Conservation (phyloP, 2,797 vertebrate genomes). For the Enteromius mattozi region DNA sequence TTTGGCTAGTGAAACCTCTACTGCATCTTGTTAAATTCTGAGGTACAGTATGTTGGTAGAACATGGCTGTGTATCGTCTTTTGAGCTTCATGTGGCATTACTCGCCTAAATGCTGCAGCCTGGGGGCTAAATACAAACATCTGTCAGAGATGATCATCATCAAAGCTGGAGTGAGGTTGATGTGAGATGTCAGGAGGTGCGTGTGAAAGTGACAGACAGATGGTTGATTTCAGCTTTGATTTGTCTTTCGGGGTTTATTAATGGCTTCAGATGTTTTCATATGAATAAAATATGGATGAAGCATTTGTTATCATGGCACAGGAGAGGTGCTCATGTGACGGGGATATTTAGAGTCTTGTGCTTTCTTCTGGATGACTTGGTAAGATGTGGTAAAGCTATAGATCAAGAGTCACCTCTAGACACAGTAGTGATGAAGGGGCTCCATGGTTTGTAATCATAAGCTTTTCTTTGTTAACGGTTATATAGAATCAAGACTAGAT, state of each 20-base stretch:
- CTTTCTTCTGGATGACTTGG: not conserved
- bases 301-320: not conserved
- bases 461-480: not conserved
- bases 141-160: slow-evolving; percentile 30
- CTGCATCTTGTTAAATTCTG: too few species aligned
- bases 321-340: not conserved
- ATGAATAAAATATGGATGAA: slow-evolving; percentile 17
- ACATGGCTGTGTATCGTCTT: not conserved
- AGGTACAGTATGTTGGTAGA: not conserved
- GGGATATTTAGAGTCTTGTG: not conserved
- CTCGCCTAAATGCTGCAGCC: slow-evolving; percentile 20
- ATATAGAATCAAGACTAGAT: not conserved
- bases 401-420: slow-evolving; percentile 13
- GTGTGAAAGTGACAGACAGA: slow-evolving; percentile 10
- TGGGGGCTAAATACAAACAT: slow-evolving; percentile 21
- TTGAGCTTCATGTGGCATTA: not conserved
- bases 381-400: not conserved
- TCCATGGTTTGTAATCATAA: not conserved
- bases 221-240: not conserved
- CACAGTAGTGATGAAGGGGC: not conserved
- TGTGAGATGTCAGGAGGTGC: not conserved
- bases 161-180: slow-evolving; percentile 1
- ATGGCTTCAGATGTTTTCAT: not conserved
- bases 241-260: slow-evolving; percentile 11
- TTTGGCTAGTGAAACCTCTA: not conserved